Evolutionary conservation across 2,888 invertebrate species (phyloP).

Genomic region (Argynnis bischoffii): DNA sequence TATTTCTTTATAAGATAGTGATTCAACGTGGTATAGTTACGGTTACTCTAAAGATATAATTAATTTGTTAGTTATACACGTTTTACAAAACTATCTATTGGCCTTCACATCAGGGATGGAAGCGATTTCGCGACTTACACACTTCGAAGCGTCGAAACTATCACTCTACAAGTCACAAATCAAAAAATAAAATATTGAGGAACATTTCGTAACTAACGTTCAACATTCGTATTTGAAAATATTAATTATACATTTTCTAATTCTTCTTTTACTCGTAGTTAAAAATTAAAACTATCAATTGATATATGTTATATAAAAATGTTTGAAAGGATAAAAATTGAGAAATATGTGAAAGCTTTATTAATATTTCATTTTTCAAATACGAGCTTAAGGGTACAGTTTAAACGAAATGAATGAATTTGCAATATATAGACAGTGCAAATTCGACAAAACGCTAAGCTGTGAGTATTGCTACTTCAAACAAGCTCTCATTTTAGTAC

Average conservation of each 20-base stretch:
- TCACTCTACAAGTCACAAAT: slow-evolving; percentile 4
- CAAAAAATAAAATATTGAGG: slow-evolving; percentile 8
- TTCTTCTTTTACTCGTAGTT: not conserved
- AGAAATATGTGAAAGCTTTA: slow-evolving; percentile 1
- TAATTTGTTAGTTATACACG: slow-evolving; percentile 75
- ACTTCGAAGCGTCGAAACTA: slow-evolving; percentile 28
- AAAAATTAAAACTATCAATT: slow-evolving; percentile 1
- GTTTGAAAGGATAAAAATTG: slow-evolving; percentile 4
- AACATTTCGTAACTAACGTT: slow-evolving; percentile 12
- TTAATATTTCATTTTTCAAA: slow-evolving; percentile 8
- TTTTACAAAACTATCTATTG: slow-evolving; percentile 80
- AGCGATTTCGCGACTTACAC: slow-evolving; percentile 62
- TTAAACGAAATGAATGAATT: slow-evolving; percentile 18
- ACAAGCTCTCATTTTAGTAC: slow-evolving; percentile 31
- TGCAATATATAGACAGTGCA: slow-evolving; percentile 31
- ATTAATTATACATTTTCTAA: not conserved
- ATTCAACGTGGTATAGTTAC: slow-evolving; percentile 78
- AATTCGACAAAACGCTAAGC: slow-evolving; percentile 25
- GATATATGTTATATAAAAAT: slow-evolving; percentile 1
- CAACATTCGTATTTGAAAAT: not conserved
- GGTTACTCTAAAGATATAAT: slow-evolving; percentile 71
- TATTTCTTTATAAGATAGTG: slow-evolving; percentile 67
- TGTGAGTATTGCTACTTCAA: slow-evolving; percentile 33
- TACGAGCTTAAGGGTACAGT: slow-evolving; percentile 8
- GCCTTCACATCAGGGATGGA: slow-evolving; percentile 80